Base-by-base conservation (phyloP, 2,113 vertebrate species). In the Elachura formosa region DNA sequence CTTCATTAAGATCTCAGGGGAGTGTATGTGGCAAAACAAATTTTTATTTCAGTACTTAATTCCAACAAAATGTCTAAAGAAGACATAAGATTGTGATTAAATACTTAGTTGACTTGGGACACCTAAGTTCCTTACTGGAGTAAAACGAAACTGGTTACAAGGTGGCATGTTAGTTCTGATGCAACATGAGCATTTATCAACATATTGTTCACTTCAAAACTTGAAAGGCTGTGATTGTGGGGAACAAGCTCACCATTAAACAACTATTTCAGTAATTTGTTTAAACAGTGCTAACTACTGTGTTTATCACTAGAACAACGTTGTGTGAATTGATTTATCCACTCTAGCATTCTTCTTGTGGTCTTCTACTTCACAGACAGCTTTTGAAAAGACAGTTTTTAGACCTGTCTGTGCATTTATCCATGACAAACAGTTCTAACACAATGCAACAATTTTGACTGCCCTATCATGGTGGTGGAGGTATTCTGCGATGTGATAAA, bases 321-420 rank as follows among this genome's bases (percentile, higher is more conserved):
- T 2, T 55, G 16, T 36, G 9, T 41, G 17, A 79, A 58, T 26
- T 83, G 22, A 76, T 91, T 87, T 83, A 80, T 45, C 38, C 31
- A 58, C 11, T 31, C 40, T 59, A 94, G 28, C 31, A 33, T 90
- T 92, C 41, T 95, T 92, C 85, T 87, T 66, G 51, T 80, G 45
- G 72, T 94, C 59, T 90, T 75, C 68, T 94, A 59, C 29, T 95
- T 96, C 56, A 67, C 36, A 89, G 85, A 79, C 61, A 89, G 55
- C 55, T 96, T 96, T 90, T 69, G 48, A 92, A 96, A 96, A 93
- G 7, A 78, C 15, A 16, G 5, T 45, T 74, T 93, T 82, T 68
- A 72, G 12, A 74, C 4, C 8, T 36, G 13, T 51, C 61, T 62
- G 15, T 36, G 13, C 12, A 11, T 69, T 89, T 85, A 51, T 11